Percentiles rank a stretch among this genome's conserved stretches.
phyloP scores from a whole-genome alignment of 2,797 vertebrate species.

The Sebastes reedi region DNA sequence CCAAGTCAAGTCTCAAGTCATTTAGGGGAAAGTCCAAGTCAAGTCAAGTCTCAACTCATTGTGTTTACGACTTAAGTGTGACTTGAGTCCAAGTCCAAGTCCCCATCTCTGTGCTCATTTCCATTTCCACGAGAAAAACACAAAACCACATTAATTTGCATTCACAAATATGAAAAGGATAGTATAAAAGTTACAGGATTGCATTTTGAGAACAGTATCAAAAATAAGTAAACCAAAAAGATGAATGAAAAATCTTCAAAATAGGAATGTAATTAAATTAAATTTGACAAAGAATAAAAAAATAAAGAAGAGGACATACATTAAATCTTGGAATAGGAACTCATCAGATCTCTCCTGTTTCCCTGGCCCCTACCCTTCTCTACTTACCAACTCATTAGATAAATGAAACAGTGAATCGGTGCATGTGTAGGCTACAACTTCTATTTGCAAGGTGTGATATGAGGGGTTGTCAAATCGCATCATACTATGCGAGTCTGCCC shows the following conservation, averaged over 20 bases:
- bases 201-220: neutral
- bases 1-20: too few species aligned
- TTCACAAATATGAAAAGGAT: neutral
- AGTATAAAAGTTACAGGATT: neutral
- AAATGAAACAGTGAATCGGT: neutral
- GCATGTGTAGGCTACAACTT: neutral
- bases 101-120: neutral
- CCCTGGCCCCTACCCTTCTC: too few species aligned
- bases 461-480: neutral
- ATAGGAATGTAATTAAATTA: neutral
- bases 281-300: neutral
- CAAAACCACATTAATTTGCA: neutral
- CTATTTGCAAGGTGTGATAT: neutral
- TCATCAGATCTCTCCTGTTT: too few species aligned
- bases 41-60: too few species aligned
- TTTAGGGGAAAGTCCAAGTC: too few species aligned
- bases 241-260: neutral
- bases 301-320: neutral
- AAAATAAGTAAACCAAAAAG: neutral
- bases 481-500: neutral
- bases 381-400: too few species aligned
- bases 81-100: too few species aligned
- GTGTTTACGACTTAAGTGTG: rapidly evolving
- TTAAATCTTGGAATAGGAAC: neutral
- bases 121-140: neutral